A percentile compares a stretch with the other conserved stretches of the same genome.
These are phyloP conservation scores for Atherix ibis DNA, from an alignment of 2,888 invertebrate species.

Conservation along the genomic window DNA sequence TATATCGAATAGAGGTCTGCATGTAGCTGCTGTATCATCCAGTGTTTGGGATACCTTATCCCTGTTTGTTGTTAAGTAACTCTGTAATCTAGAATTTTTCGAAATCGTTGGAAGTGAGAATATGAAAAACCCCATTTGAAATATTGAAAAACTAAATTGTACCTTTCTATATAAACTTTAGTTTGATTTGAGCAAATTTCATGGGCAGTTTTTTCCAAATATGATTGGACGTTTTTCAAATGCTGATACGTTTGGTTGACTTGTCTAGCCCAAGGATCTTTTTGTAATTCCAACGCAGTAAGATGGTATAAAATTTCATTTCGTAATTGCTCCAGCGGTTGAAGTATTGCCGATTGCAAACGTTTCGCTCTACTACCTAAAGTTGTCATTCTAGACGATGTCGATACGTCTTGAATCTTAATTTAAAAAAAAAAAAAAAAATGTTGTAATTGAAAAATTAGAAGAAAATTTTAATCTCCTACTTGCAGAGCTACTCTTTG, in stretches of 20 bases:
- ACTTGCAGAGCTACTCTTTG: constrained; percentile 33
- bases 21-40: constrained; percentile 48
- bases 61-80: constrained; percentile 51
- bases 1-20: constrained; percentile 55
- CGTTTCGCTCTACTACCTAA: constrained; percentile 48
- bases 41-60: constrained; percentile 47
- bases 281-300: constrained; percentile 56
- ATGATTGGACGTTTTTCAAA: constrained; percentile 60
- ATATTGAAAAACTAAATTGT: constrained; percentile 4
- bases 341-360: constrained; percentile 45
- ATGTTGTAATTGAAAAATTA: not conserved
- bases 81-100: constrained; percentile 34
- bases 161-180: constrained; percentile 26
- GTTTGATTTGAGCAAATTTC: constrained; percentile 52
- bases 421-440: constrained; percentile 2
- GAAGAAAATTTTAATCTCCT: constrained; percentile 8
- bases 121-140: constrained; percentile 37
- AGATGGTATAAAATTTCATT: constrained; percentile 60
- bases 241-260: constrained; percentile 55
- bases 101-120: constrained; percentile 24
- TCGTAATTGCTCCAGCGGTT: constrained; percentile 50
- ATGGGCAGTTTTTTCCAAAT: constrained; percentile 54
- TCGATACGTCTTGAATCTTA: constrained; percentile 48
- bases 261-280: constrained; percentile 54
- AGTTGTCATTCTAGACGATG: constrained; percentile 55